Evolutionary conservation across 2,888 invertebrate genomes (phyloP), one percentile per base, ranked within the genome.

Genomic region (Drosophila bunnanda): DNA sequence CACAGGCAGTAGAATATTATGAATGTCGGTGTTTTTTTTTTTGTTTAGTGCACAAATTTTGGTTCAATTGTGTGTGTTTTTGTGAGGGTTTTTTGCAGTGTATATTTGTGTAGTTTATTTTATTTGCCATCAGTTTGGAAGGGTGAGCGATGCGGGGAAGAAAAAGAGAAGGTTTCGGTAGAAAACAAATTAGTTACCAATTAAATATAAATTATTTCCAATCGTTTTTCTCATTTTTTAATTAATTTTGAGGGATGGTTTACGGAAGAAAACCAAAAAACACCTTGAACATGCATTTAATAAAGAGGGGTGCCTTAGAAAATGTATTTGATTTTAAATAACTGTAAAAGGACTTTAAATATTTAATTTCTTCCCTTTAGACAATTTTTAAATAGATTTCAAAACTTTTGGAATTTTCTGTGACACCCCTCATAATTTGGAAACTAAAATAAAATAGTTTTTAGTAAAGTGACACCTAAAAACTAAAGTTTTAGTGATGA

Each of bases 121-220:
- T 9, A 20, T 44, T 53, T 53, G 44, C 44, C 67, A 68, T 69
- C 68, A 46, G 32, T 69, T 52, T 30, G 46, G 20, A 20, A 10
- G 67, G 52, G 9, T 39, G n/a, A 48, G 60, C 44, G 22, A 54
- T 53, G 59, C 53, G 28, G 71, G 65, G 54, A 58, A 72, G 65
- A 72, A 71, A 71, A 71, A 71, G 65, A 71, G 50, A 71, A 58
- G 54, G 57, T 25, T 68, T 69, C 53, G 32, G 52, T 17, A 38
- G 39, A 54, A 64, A 65, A 50, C 25, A 71, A 72, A 58, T 72
- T 71, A 72, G 65, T 72, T 32, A 65, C 65, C 57, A 43, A 72
- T 65, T 71, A 32, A 58, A 50, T 20, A 54, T 13, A 30, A 20
- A 55, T 22, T 53, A 36, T 44, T 34, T 28, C 13, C 30, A 10